phyloP scores from a whole-genome alignment of 2,113 vertebrate genomes.

The Rhabdornis inornatus region DNA sequence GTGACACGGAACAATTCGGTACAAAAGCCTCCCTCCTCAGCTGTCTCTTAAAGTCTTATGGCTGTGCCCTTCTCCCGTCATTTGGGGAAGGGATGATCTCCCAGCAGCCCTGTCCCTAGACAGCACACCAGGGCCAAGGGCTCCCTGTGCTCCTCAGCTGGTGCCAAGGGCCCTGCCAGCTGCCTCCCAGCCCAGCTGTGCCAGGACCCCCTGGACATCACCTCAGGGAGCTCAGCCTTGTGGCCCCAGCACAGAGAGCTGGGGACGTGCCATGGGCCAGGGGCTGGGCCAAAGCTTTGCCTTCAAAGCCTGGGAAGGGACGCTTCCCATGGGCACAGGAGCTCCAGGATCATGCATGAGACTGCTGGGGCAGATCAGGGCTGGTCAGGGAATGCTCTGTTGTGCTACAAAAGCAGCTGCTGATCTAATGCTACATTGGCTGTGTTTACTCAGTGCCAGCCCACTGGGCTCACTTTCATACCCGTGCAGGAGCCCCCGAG shows the following conservation, averaged over 20 bases:
- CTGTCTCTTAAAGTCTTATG: neutral
- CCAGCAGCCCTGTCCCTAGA: neutral
- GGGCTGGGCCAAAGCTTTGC: neutral
- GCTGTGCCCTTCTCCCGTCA: neutral
- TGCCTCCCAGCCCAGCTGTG: neutral
- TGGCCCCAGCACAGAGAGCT: neutral
- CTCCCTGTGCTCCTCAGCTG: neutral
- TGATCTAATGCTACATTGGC: neutral
- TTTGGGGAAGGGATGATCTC: neutral
- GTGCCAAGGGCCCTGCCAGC: neutral
- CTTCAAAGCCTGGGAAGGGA: neutral
- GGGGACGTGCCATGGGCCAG: neutral
- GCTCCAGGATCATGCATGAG: neutral
- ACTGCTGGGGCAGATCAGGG: neutral
- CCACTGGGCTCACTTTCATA: neutral
- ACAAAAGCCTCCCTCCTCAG: neutral
- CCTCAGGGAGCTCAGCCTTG: neutral
- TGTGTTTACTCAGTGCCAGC: neutral
- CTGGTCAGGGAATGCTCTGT: neutral
- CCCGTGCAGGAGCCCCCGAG: neutral
- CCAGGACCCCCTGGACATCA: too few species aligned
- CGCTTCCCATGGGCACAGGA: neutral
- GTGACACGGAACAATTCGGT: neutral
- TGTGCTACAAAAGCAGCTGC: neutral
- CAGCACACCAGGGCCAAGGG: neutral